Conservation (phyloP, 2,888 invertebrate species). For the Nebria salina region DNA sequence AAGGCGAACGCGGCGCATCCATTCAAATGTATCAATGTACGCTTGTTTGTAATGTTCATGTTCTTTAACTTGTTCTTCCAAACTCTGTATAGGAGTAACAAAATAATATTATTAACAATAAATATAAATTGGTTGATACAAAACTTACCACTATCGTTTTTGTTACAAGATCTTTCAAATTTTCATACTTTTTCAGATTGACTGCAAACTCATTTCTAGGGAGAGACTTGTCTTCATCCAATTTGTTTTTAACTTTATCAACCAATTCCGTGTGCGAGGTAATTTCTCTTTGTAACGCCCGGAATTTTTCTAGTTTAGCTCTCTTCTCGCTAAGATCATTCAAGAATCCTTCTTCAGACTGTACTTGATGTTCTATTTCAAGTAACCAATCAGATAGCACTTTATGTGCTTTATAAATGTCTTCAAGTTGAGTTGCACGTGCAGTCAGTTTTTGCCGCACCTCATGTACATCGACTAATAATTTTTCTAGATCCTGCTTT, state of each 20-base stretch:
- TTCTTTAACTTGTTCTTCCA: conserved; percentile 85
- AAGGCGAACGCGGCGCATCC: conserved; percentile 82
- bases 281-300: conserved; percentile 83
- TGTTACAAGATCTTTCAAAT: conserved; percentile 72
- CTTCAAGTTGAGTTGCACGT: conserved; percentile 83
- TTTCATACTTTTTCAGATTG: conserved; percentile 76
- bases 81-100: conserved; percentile 63
- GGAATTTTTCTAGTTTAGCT: conserved; percentile 87
- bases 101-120: conserved; percentile 41
- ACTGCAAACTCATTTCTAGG: conserved; percentile 73
- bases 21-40: conserved; percentile 84
- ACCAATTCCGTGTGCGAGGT: conserved; percentile 81
- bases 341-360: conserved; percentile 75
- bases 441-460: conserved; percentile 78
- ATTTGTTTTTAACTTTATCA: conserved; percentile 77
- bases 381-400: conserved; percentile 87
- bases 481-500: conserved; percentile 89
- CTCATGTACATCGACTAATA: conserved; percentile 83
- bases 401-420: conserved; percentile 85
- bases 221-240: conserved; percentile 75
- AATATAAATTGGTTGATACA: conserved; percentile 23
- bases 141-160: conserved; percentile 66
- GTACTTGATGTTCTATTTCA: conserved; percentile 86
- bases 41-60: conserved; percentile 89
- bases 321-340: conserved; percentile 93